Evolutionary conservation across 2,113 vertebrate genomes (phyloP).

Genomic region (Athene cunicularia): DNA sequence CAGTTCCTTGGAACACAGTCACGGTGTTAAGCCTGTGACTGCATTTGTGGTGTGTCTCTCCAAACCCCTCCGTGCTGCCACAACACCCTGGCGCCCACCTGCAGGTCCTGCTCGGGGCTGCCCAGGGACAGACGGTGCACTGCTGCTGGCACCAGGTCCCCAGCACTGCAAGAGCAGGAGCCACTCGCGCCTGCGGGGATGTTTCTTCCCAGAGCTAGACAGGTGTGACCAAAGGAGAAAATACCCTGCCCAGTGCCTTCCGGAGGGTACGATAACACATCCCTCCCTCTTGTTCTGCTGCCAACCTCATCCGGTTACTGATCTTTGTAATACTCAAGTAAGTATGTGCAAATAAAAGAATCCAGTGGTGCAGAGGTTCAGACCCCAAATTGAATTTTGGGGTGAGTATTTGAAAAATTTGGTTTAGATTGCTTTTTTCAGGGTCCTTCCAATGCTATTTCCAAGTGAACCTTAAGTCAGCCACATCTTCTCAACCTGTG

Average conservation of each 20-base stretch:
- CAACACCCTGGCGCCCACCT: rapidly evolving
- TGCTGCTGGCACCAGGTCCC: rapidly evolving
- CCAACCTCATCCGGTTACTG: neutral
- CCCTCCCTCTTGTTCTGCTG: neutral
- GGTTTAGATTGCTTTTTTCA: neutral
- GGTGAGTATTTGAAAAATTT: neutral
- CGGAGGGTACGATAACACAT: neutral
- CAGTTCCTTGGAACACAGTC: neutral
- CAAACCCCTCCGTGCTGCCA: neutral
- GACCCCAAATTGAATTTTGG: neutral
- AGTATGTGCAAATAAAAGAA: neutral
- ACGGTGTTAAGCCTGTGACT: neutral
- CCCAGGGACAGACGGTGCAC: rapidly evolving
- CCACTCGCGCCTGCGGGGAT: rapidly evolving
- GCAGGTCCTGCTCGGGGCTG: rapidly evolving
- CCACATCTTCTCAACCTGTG: neutral
- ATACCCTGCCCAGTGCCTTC: neutral
- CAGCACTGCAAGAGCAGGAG: neutral
- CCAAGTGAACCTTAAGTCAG: neutral
- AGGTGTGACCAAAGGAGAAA: neutral
- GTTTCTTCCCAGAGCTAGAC: neutral
- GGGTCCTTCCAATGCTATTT: neutral
- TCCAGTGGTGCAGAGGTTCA: neutral
- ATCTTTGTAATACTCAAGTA: neutral
- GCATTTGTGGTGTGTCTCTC: neutral